These are phyloP conservation scores for Entomyzon cyanotis DNA, from an alignment of 2,113 vertebrate species.

Conservation along the genomic window DNA sequence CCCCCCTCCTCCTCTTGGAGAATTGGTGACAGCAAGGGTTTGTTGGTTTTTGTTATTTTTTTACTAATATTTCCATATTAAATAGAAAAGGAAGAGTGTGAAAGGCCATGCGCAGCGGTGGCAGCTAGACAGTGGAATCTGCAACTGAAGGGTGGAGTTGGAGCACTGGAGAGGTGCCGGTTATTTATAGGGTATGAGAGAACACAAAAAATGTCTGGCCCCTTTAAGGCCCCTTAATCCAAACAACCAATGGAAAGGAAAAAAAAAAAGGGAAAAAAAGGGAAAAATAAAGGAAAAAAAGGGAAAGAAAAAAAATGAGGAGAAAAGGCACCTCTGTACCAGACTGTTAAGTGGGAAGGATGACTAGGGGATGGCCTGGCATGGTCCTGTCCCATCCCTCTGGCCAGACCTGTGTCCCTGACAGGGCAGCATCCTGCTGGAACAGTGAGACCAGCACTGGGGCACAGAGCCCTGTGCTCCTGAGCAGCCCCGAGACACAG, in stretches of 20 bases:
- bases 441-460: accelerated
- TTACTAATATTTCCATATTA: slow-evolving; percentile 51
- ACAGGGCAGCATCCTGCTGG: background rate
- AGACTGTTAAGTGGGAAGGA: background rate
- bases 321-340: slow-evolving; percentile 12
- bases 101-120: slow-evolving; percentile 22
- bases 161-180: slow-evolving; percentile 59
- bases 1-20: slow-evolving; percentile 1
- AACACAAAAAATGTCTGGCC: slow-evolving; percentile 64
- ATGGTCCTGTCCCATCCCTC: accelerated
- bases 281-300: background rate
- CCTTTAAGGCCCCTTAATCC: slow-evolving; percentile 68
- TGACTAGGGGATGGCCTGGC: background rate
- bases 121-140: slow-evolving; percentile 67
- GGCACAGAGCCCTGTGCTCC: background rate
- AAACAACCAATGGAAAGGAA: slow-evolving; percentile 45
- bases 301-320: background rate
- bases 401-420: background rate
- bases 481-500: background rate
- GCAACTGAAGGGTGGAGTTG: slow-evolving; percentile 58
- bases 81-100: slow-evolving; percentile 61
- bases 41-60: background rate
- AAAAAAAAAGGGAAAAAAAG: background rate
- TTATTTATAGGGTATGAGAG: slow-evolving; percentile 73
- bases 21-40: slow-evolving; percentile 16